Conservation (phyloP, 2,888 invertebrate genomes). For the Agrochola litura region DNA sequence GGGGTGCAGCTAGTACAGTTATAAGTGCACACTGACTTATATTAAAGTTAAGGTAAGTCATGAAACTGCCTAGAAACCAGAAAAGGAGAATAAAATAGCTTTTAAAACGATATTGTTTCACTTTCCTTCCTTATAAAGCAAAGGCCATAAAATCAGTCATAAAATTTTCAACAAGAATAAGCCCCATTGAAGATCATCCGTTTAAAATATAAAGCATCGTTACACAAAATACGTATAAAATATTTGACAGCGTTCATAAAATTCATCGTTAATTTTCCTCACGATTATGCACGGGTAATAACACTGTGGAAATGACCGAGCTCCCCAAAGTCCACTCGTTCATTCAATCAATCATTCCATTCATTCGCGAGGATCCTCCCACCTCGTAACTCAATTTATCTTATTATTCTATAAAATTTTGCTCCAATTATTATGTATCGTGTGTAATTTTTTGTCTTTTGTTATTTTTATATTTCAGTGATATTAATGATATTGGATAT, state of each 20-base stretch:
- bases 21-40: neutral
- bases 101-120: neutral
- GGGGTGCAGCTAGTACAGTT: too few species aligned
- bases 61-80: neutral
- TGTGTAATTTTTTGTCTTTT: slow-evolving; percentile 7
- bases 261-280: slow-evolving; percentile 56
- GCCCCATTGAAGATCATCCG: slow-evolving; percentile 27
- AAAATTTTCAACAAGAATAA: slow-evolving; percentile 30
- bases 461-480: neutral
- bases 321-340: slow-evolving; percentile 63
- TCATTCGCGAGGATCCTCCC: slow-evolving; percentile 60
- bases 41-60: neutral
- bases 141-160: slow-evolving; percentile 2
- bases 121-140: slow-evolving; percentile 7
- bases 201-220: slow-evolving; percentile 43
- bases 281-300: slow-evolving; percentile 61
- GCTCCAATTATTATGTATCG: slow-evolving; percentile 12
- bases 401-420: slow-evolving; percentile 45
- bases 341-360: slow-evolving; percentile 71
- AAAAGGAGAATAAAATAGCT: neutral
- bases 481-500: neutral
- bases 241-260: slow-evolving; percentile 59
- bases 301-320: slow-evolving; percentile 55
- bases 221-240: slow-evolving; percentile 45
- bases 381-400: slow-evolving; percentile 58